A percentile compares a stretch with the other conserved stretches of the same genome.
phyloP scores from a whole-genome alignment of 2,113 vertebrate species.

The Ginglymostoma cirratum region DNA sequence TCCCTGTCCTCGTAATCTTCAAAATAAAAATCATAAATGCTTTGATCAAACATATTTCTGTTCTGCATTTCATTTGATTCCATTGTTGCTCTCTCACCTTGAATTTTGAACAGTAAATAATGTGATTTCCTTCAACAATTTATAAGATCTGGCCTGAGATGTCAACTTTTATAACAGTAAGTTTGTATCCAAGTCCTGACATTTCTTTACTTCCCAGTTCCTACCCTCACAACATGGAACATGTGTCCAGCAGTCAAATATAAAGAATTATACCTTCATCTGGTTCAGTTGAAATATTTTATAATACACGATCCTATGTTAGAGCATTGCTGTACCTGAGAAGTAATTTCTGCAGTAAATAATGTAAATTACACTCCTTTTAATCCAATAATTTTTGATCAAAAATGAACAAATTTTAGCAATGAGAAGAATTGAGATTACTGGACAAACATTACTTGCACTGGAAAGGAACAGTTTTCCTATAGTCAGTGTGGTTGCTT shows the following conservation, averaged over 20 bases:
- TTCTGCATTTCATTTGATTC: conserved; percentile 2
- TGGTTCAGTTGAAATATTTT: too few relatives aligned
- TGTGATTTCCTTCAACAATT: not conserved
- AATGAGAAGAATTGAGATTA: not conserved
- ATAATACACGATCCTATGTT: not conserved
- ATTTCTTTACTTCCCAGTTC: not conserved
- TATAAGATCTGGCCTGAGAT: not conserved
- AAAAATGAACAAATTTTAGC: not conserved
- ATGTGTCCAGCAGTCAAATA: not conserved
- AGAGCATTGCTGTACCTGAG: not conserved
- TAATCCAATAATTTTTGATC: not conserved
- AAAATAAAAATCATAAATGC: conserved; percentile 34
- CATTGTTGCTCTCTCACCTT: not conserved
- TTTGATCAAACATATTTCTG: not conserved
- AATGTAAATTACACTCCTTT: not conserved
- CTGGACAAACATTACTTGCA: not conserved
- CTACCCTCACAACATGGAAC: not conserved
- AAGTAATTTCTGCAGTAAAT: not conserved
- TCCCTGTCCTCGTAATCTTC: conserved; percentile 11
- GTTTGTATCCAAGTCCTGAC: not conserved
- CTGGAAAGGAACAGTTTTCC: not conserved
- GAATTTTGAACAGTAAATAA: not conserved
- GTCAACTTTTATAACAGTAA: not conserved
- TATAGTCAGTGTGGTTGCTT: not conserved
- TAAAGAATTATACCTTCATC: not conserved